Base-by-base conservation (phyloP, 1,140 invertebrate species). In the Atta cephalotes region DNA sequence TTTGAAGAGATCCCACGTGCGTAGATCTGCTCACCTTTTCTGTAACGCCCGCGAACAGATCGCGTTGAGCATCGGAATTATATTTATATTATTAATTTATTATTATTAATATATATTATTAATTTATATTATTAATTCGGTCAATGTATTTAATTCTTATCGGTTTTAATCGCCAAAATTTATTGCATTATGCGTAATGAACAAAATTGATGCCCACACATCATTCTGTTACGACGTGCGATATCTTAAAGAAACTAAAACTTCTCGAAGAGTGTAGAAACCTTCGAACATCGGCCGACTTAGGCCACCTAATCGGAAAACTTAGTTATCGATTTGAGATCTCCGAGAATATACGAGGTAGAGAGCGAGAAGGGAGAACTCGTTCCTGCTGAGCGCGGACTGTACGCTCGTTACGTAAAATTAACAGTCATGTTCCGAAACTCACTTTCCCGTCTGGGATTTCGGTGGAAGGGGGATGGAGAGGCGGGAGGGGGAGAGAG, bases 371-470 rank as follows among this genome's bases (percentile, higher is more conserved):
- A 89, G 84, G 90, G 86, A 62, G 77, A 89, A 89, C 89, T 92
- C 89, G 91, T 88, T 90, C 72, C 80, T 79, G 68, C 60, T 77
- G 51, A 74, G 25, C 70, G 86, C 53, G 62, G 28, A 53, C 39
- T 60, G 60, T 62, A 25, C 56, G 79, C 77, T 78, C 53, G 81
- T 94, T 93, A 92, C 92, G 91, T 93, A 94, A 94, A 93, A 93
- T 93, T 92, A 91, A 91, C 93, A 91, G 88, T 91, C 90, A 87
- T 87, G 87, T 91, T 91, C 90, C 89, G 88, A 93, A 94, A 93
- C 91, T 92, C 78, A 94, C 93, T 94, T 93, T 94, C 92, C 90
- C 93, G 85, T 90, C 87, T 92, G 71, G 72, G 91, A 91, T 91
- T 92, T 93, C 85, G 89, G 84, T 90, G 1, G 21, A 31, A 0